Evolutionary conservation across 2,888 invertebrate genomes (phyloP), one percentile per base, ranked within the genome.

Genomic region (Balanococcus diminutus): DNA sequence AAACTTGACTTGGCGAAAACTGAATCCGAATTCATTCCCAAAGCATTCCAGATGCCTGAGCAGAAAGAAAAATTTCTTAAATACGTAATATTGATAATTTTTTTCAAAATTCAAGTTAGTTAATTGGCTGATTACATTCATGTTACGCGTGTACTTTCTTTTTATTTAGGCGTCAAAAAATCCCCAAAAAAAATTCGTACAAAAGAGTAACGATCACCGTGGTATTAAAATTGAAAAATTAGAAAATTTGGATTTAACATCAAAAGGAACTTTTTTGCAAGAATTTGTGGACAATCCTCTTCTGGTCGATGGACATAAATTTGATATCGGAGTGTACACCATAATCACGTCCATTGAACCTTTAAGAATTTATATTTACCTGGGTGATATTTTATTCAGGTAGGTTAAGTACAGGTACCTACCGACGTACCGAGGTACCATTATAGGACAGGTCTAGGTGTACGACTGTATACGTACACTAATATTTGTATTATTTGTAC

Each of bases 291-390:
- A 94, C 88, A 95, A 94, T 87, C 98, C 98, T 4, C 93, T 95
- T 88, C 91, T 99, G 22, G 94, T 99, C 2, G 97, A 97, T 90
- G 97, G 96, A 0, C 93, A 96, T 90, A 98, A 98, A 91, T 99
- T 99, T 90, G 99, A 99, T 90, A 96, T 99, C 90, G 98, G 99
- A 9, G 93, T 99, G 86, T 99, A 99, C 89, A 96, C 96, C 0
- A 94, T 95, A 0, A 91, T 99, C 25, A 98, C 98, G 0, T 98
- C 97, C 0, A 92, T 98, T 1, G 93, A 96, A 90, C 99, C 99
- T 0, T 90, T 99, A 28, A 92, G 98, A 88, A 93, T 95, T 1
- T 99, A 98, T 89, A 94, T 95, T 89, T 96, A 96, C 89, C 95
- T 95, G 89, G 96, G 95, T 2, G 98, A 99, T 89, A 94, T 95